Evolutionary conservation across 2,888 invertebrate genomes (phyloP).

Genomic region (Noctua janthe): DNA sequence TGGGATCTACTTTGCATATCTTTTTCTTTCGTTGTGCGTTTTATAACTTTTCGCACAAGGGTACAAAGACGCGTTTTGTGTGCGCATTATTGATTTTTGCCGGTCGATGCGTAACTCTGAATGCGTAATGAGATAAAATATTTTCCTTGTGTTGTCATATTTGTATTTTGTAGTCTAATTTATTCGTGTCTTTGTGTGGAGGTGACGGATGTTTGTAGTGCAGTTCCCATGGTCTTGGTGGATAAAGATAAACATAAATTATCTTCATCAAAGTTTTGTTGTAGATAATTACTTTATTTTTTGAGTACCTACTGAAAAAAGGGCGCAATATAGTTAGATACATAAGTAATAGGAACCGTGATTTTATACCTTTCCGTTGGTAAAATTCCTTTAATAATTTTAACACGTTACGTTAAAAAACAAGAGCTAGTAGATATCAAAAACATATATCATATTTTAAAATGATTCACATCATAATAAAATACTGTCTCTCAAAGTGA

Average conservation of each 20-base stretch:
- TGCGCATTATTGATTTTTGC: slow-evolving; percentile 73
- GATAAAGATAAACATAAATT: slow-evolving; percentile 47
- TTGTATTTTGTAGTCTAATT: slow-evolving; percentile 82
- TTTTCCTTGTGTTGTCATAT: slow-evolving; percentile 87
- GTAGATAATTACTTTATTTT: neutral
- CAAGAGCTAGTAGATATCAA: neutral
- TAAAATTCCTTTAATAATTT: neutral
- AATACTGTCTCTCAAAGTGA: slow-evolving; percentile 37
- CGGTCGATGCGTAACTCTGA: slow-evolving; percentile 77
- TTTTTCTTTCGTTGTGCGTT: slow-evolving; percentile 69
- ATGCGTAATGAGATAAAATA: slow-evolving; percentile 89
- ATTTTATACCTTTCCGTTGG: neutral
- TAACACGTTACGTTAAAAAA: neutral
- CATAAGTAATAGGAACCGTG: neutral
- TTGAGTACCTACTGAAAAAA: neutral
- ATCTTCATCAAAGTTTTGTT: neutral
- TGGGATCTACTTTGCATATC: slow-evolving; percentile 86
- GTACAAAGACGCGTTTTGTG: slow-evolving; percentile 77
- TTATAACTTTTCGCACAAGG: slow-evolving; percentile 83
- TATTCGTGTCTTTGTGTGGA: slow-evolving; percentile 74
- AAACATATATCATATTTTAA: neutral
- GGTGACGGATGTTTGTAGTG: slow-evolving; percentile 74
- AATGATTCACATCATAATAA: slow-evolving; percentile 44
- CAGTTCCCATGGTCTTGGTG: slow-evolving; percentile 64
- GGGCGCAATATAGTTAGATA: neutral